Base-by-base conservation (phyloP, 2,888 invertebrate species). In the Cosmopolites sordidus region DNA sequence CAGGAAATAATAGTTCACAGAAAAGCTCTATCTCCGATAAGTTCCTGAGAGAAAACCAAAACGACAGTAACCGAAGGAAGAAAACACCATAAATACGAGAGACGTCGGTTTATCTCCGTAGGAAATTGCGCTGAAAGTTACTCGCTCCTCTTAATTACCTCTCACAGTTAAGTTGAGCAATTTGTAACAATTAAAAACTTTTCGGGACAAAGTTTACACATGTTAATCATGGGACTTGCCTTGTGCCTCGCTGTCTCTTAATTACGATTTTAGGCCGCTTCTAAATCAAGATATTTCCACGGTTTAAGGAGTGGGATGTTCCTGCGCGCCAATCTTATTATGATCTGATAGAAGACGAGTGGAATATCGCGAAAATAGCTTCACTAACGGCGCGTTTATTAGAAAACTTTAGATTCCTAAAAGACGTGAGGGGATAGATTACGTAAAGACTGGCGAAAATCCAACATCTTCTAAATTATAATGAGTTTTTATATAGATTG, bases 131-230 rank as follows among this genome's bases (percentile, higher is more conserved):
- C 33, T 12, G 33, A 33, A 33, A 33, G 33, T 33, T 33, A 33
- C n/a, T 33, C 8, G 11, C 33, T 33, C 33, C 33, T 9, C 33
- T 64, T 65, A 69, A 68, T 60, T 67, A 65, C 64, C 56, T 59
- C 57, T 60, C 66, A 63, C 62, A 59, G 58, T 60, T 22, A 70
- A 69, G 67, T 70, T 69, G 58, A 60, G 70, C 68, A 70, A 70
- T 70, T 70, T 70, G 69, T 68, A 68, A 69, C 68, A 69, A 69
- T 69, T 69, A 69, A 70, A 70, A 69, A 69, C 66, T 69, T 69
- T 60, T 56, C 65, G 66, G 63, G 64, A 70, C 70, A 68, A 73
- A 73, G 70, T 73, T 73, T 73, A 73, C 73, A 73, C 73, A 73
- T 73, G 73, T 69, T 73, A 73, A 73, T 73, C 73, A 73, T 65